Conservation (phyloP, 2,888 invertebrate genomes). For the Luperina testacea region DNA sequence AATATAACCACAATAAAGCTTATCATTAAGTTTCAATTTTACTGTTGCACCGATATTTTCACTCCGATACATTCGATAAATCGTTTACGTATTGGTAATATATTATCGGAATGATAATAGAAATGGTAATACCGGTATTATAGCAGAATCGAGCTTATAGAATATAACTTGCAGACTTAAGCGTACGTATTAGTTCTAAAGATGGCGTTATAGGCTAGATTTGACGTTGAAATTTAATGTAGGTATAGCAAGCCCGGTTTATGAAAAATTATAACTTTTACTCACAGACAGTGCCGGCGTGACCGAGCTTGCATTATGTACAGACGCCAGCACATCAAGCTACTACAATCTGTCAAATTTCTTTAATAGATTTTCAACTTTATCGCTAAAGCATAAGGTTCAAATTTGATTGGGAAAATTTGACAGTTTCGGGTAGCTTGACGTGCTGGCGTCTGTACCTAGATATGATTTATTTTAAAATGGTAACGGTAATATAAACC, state of each 20-base stretch:
- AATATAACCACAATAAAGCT: conserved; percentile 55
- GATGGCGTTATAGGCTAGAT: neutral
- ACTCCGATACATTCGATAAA: neutral
- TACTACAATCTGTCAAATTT: too few relatives aligned
- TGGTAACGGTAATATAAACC: too few relatives aligned
- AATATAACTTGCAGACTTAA: conserved; percentile 7
- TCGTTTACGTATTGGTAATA: neutral
- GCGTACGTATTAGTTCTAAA: neutral
- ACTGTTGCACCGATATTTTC: conserved; percentile 22
- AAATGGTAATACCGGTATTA: conserved; percentile 14
- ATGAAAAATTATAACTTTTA: neutral
- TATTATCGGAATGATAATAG: conserved; percentile 1
- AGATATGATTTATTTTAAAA: too few relatives aligned
- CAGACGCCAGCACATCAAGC: too few relatives aligned
- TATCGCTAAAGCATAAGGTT: too few relatives aligned
- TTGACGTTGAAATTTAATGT: neutral
- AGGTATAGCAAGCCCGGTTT: neutral
- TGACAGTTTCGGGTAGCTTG: too few relatives aligned
- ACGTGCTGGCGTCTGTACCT: too few relatives aligned
- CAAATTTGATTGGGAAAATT: too few relatives aligned
- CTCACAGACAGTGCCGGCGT: neutral
- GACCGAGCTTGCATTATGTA: neutral
- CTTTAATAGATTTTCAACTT: too few relatives aligned
- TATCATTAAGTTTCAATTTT: conserved; percentile 17
- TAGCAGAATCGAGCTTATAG: conserved; percentile 7